Evolutionary conservation across 1,140 invertebrate species (phyloP), one percentile per base, ranked within the genome.

Genomic region (Trialeurodes vaporariorum): DNA sequence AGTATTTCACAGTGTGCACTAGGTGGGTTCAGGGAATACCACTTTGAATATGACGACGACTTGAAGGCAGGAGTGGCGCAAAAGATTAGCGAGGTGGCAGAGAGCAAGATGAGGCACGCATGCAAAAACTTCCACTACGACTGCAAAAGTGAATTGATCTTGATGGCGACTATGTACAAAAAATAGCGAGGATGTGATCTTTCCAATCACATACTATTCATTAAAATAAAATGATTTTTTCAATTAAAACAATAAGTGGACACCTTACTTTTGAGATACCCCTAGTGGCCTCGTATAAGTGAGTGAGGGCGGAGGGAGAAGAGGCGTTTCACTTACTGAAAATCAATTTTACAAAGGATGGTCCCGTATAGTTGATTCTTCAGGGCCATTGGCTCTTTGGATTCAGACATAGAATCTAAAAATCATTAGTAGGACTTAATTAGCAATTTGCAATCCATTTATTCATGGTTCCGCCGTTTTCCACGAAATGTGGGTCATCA

Each of bases 101-200:
- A 23, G 59, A 27, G 0, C 69, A 66, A 5, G 67, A 61, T 27
- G 59, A 27, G 11, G 59, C 26, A 1, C 27, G 64, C 21, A 66
- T 68, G 2, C 2, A 70, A 66, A 67, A 67, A 27, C 66, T 70
- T 0, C n/a, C 69, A 2, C 9, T 59, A 64, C 61, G 69, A 25
- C 65, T 62, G 24, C 24, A 65, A 22, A 72, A 70, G 25, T 68
- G 64, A 40, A 59, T 72, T 2, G 60, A 72, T 65, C 27, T 27
- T 26, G 1, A 27, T 58, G 59, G 67, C 5, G 59, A 70, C 34
- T 72, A 72, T 68, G 67, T 72, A 40, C 67, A 72, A 70, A 70
- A 70, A 27, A 68, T 67, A 59, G 22, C 23, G 5, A 49, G 34
- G 34, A 49, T 49, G 17, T 49, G 5, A 49, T 9, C 34, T 49